These are phyloP conservation scores for Capitulum mitella DNA, from an alignment of 2,888 invertebrate species.

Conservation along the genomic window DNA sequence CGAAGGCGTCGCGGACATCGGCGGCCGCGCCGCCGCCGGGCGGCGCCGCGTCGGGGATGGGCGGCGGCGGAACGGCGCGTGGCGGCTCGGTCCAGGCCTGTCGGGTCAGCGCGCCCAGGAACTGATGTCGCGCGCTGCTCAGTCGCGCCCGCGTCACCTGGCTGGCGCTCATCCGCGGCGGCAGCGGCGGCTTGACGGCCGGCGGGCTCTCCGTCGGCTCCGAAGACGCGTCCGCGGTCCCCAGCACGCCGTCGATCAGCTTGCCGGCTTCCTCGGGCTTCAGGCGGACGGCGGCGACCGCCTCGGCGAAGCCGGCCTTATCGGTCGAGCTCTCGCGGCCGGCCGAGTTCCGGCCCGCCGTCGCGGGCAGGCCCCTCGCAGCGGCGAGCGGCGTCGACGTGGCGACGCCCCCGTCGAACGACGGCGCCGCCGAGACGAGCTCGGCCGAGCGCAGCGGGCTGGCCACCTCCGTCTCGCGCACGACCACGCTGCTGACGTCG, in stretches of 20 bases:
- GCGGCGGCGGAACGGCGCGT: conserved; percentile 7
- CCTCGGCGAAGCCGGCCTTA: neutral
- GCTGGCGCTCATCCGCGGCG: conserved; percentile 33
- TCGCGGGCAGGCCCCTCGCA: neutral
- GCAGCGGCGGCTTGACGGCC: conserved; percentile 33
- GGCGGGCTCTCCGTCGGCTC: conserved; percentile 25
- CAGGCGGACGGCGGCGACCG: conserved; percentile 27
- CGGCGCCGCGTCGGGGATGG: neutral
- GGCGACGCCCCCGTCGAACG: neutral
- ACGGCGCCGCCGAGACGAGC: neutral
- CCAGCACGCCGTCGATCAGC: too few species aligned
- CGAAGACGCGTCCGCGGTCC: too few species aligned
- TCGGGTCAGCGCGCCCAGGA: conserved; percentile 27
- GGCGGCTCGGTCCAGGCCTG: conserved; percentile 25
- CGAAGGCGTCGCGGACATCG: conserved; percentile 33
- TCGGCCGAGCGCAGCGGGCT: neutral
- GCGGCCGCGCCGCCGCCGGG: conserved; percentile 28
- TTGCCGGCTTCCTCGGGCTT: too few species aligned
- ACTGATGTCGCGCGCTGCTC: conserved; percentile 34
- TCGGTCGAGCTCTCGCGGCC: neutral
- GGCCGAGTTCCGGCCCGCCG: neutral
- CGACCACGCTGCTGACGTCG: neutral
- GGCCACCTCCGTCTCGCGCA: neutral
- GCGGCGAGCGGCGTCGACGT: neutral
- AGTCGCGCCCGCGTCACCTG: conserved; percentile 32